Conservation (phyloP, 1,140 invertebrate species). For the Acromyrmex charruanus region DNA sequence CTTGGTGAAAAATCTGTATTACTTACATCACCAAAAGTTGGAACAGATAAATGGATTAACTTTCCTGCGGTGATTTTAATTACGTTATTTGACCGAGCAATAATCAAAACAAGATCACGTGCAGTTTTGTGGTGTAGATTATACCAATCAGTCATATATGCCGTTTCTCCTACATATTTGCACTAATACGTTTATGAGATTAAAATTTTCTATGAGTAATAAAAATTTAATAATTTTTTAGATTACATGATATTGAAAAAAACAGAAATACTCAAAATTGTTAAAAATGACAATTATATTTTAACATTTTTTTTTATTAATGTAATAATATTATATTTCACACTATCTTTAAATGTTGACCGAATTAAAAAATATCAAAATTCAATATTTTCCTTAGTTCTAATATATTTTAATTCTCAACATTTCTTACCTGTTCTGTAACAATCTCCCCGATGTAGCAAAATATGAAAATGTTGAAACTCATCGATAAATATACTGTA, state of each 20-base stretch:
- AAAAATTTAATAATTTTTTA: not conserved
- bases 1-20: not conserved
- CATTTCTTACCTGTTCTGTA: conserved; percentile 68
- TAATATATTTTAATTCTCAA: not conserved
- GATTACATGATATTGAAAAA: not conserved
- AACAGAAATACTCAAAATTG: not conserved
- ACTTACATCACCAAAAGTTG: conserved; percentile 65
- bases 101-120: conserved; percentile 69
- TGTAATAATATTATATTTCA: conserved; percentile 1
- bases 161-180: conserved; percentile 60
- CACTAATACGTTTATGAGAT: conserved; percentile 60
- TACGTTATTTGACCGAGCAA: conserved; percentile 65
- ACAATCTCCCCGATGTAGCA: conserved; percentile 76
- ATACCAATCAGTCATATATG: conserved; percentile 77
- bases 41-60: conserved; percentile 67
- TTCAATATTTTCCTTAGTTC: not conserved
- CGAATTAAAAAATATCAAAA: not conserved
- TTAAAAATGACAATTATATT: not conserved
- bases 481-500: conserved; percentile 68
- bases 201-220: not conserved
- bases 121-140: conserved; percentile 61
- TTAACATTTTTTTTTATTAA: not conserved
- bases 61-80: conserved; percentile 76
- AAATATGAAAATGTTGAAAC: conserved; percentile 77
- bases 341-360: not conserved